Base-by-base conservation (phyloP, 2,888 invertebrate genomes). In the Rhogogaster chlorosoma region DNA sequence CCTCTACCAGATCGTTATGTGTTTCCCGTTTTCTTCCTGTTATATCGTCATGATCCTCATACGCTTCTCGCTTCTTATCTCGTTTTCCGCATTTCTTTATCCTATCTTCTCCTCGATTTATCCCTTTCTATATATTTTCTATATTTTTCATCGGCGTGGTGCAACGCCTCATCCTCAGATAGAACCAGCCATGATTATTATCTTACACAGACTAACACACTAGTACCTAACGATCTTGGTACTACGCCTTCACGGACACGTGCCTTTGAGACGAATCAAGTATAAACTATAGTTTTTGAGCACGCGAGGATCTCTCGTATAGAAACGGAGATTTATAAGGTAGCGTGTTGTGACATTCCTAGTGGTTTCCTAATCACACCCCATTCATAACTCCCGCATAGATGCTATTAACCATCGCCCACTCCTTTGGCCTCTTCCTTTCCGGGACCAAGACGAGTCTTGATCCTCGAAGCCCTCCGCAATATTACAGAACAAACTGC, bases 321-420 rank as follows among this genome's bases (percentile, higher is more conserved):
- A 12, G 4, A 9, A 32, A 26, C 4, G 0, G 22, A 67, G 64
- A 84, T 64, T 75, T 84, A 77, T 84, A 75, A 15, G 77, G 73
- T 84, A 75, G 42, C 45, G 22, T 84, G 42, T 61, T 77, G 32
- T 83, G 83, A 67, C 83, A 83, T 83, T 83, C 83, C 83, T 70
- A 42, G 83, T 83, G 22, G 67, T 83, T 83, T 83, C 83, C 67
- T 83, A 83, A 83, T 83, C 70, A 67, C 83, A 67, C 64, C 67
- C 83, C 83, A 83, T 83, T 83, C 83, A 83, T 83, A 83, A 67
- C 67, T 83, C 83, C 83, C 64, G 83, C 83, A 67, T 45, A 29
- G 64, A 42, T 36, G 42, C 64, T 49, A 83, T 83, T 67, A 64
- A 70, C 67, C 38, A 29, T 67, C 83, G 83, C 83, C 83, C 83